Percentiles rank a stretch among this genome's conserved stretches.
Evolutionary conservation across 2,113 vertebrate genomes (phyloP).

Genomic region (Mormyrus lacerda): DNA sequence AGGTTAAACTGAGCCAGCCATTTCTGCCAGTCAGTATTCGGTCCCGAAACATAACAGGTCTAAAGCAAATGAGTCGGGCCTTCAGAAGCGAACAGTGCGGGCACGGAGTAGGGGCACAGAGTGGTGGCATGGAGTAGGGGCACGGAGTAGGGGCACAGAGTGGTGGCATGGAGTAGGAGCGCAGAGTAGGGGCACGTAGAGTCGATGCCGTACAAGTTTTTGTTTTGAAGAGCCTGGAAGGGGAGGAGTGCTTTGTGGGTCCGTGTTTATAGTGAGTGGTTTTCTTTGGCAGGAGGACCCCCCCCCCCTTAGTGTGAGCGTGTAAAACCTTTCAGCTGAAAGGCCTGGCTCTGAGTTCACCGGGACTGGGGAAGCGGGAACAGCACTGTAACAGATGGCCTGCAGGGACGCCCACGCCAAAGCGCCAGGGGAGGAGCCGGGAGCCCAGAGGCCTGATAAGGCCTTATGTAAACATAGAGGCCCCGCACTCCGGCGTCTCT

Average conservation of each 20-base stretch:
- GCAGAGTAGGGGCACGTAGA: neutral
- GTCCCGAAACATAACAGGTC: neutral
- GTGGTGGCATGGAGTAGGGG: no score
- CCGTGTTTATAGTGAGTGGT: constrained; percentile 7
- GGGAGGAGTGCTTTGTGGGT: neutral
- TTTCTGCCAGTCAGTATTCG: neutral
- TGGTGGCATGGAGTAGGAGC: neutral
- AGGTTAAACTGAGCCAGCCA: neutral
- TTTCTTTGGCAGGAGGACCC: neutral
- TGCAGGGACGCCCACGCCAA: constrained; percentile 1
- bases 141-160: neutral
- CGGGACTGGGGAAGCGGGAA: neutral
- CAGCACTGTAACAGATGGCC: constrained; percentile 11
- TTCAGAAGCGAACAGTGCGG: no score
- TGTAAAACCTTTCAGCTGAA: constrained; percentile 17
- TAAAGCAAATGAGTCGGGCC: neutral
- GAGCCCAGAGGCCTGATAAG: constrained; percentile 8
- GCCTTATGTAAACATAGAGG: constrained; percentile 14
- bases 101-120: neutral
- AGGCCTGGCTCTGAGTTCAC: neutral
- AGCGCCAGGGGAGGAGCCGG: neutral
- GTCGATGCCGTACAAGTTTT: neutral
- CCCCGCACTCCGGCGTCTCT: neutral
- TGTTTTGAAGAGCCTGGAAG: neutral
- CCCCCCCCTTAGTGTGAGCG: neutral